phyloP scores from a whole-genome alignment of 53 echinoderm and acorn worm species.

The Patiria pectinifera region DNA sequence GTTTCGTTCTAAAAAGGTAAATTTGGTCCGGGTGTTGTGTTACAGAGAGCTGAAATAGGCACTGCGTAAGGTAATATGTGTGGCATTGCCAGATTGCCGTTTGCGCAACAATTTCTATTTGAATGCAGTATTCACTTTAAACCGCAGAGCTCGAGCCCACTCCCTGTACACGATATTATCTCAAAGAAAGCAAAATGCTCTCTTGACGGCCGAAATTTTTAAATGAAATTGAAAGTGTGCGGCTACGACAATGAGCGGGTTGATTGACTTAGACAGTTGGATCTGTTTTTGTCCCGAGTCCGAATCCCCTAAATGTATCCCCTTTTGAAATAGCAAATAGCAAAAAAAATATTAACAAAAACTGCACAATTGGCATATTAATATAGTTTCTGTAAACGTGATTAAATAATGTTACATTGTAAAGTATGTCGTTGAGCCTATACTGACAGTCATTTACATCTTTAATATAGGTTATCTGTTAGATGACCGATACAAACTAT shows the following conservation, averaged over 20 bases:
- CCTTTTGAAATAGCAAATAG: too few species aligned
- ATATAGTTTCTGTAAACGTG: too few species aligned
- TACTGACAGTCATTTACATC: too few species aligned
- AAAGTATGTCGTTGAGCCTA: too few species aligned
- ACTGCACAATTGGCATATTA: too few species aligned
- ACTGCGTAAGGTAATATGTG: not conserved
- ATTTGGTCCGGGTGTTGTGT: not conserved
- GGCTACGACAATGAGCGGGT: not conserved
- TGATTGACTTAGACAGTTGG: not conserved
- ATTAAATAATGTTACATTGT: too few species aligned
- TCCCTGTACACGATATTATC: not conserved
- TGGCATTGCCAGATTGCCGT: not conserved
- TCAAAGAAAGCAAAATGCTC: not conserved
- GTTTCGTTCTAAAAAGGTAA: not conserved
- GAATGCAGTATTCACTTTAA: not conserved
- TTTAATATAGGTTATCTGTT: too few species aligned
- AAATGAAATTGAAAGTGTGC: not conserved
- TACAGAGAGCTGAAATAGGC: not conserved
- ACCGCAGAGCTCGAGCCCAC: not conserved
- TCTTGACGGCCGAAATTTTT: not conserved
- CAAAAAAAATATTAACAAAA: too few species aligned
- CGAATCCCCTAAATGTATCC: too few species aligned
- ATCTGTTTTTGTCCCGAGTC: not conserved
- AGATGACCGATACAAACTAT: too few species aligned
- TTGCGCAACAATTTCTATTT: not conserved